phyloP scores from a whole-genome alignment of 2,888 invertebrate species.

The Ectemnius cavifrons region DNA sequence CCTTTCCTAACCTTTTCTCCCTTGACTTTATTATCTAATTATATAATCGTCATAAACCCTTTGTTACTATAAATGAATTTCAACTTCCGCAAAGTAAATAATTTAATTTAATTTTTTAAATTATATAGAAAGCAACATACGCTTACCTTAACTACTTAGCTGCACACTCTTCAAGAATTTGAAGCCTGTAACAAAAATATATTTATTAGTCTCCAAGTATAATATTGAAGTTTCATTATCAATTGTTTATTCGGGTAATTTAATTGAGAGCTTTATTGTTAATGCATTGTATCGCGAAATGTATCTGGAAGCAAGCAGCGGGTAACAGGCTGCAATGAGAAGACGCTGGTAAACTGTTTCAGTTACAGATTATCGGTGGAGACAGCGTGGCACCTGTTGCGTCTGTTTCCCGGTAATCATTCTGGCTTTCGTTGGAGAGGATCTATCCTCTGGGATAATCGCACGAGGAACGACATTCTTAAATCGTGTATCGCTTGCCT shows the following conservation, averaged over 20 bases:
- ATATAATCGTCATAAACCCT: background rate
- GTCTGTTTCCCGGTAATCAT: slow-evolving; percentile 54
- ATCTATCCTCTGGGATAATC: slow-evolving; percentile 34
- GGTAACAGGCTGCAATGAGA: background rate
- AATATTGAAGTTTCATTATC: too few species aligned
- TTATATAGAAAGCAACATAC: background rate
- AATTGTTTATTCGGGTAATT: too few species aligned
- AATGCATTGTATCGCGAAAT: too few species aligned
- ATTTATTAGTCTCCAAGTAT: too few species aligned
- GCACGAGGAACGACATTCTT: slow-evolving; percentile 44
- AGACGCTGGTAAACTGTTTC: too few species aligned
- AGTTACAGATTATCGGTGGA: slow-evolving; percentile 38
- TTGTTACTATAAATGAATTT: background rate
- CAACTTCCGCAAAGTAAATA: too few species aligned
- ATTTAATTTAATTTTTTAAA: too few species aligned
- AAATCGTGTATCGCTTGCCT: slow-evolving; percentile 53
- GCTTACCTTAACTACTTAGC: slow-evolving; percentile 9
- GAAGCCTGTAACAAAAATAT: slow-evolving; percentile 17
- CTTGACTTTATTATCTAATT: too few species aligned
- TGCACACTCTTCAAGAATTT: too few species aligned
- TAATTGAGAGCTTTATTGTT: too few species aligned
- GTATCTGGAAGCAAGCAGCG: too few species aligned
- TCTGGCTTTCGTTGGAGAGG: slow-evolving; percentile 47
- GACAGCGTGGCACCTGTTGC: slow-evolving; percentile 55
- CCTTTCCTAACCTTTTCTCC: background rate